Base-by-base conservation (phyloP, 2,113 vertebrate species). In the Theristicus caerulescens region DNA sequence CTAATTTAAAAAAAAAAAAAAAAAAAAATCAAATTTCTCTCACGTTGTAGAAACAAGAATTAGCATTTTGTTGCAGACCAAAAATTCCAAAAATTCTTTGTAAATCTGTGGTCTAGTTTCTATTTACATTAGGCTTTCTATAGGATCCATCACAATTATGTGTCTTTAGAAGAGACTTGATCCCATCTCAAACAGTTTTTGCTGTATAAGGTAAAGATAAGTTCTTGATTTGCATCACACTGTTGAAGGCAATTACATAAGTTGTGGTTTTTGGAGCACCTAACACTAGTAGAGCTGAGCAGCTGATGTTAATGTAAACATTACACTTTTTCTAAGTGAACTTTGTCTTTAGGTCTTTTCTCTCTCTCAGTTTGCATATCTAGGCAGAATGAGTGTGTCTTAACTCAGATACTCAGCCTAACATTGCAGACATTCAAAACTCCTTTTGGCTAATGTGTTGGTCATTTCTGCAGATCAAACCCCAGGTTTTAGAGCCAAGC, bases 41-140 rank as follows among this genome's bases (percentile, higher is more conserved):
- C 58, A 42, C 18, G 14, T 13, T 61, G 40, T 92, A 76, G 32
- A 59, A 81, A 61, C 9, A 52, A 11, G n/a, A 82, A 72, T 76
- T 72, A 85, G 36, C 54, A 82, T 95, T 94, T 79, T 93, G 57
- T 87, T 66, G 52, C 62, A 66, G 49, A 81, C 32, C 3, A 93
- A 92, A 77, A 93, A 83, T 92, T 81, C 64, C 51, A 67, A 81
- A 83, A 91, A 86, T 85, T 74, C 77, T 79, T 88, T 52, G 49
- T 66, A 70, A 77, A 64, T 69, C 71, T 91, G 9, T 80, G 16
- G 16, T 80, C 62, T 69, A 54, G 86, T 94, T 95, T 96, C 91
- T 96, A 15, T 96, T 95, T 93, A 65, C 90, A 10, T 82, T 85
- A 70, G 84, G 71, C 54, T 97, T 94, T 95, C 66, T 91, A 1